Base-by-base conservation (phyloP, 2,797 vertebrate species). In the Typhlichthys eigenmanni region DNA sequence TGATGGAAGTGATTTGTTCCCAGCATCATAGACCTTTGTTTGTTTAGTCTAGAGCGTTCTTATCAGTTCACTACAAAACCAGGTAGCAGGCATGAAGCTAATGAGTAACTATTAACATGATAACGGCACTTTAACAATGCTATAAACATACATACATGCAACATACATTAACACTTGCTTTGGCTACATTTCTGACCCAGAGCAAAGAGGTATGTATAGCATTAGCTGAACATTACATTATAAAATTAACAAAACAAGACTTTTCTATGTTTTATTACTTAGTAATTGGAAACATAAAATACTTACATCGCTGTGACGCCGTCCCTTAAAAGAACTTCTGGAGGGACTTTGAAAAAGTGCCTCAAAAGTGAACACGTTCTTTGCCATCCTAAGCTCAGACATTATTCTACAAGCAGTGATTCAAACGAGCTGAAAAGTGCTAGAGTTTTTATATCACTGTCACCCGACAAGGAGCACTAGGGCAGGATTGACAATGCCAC, bases 291-390 rank as follows among this genome's bases (percentile, higher is more conserved):
- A 43, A 43, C 7, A 43, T 43, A 58, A 29, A 68, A 69, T 90
- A 93, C 91, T 93, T 81, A 93, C 92, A 69, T 93, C 90, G 17
- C 91, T 92, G 76, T 83, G 38, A 66, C 91, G 80, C 55, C 90
- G 86, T 74, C 88, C 89, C 62, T 79, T 86, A 34, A 75, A 68
- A 47, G 87, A 80, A 46, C 69, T 79, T 50, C 73, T 69, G 47
- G 80, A 58, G 19, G 88, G 81, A 71, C 75, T 77, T 60, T 52
- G 66, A 68, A 78, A 72, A 63, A 69, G 65, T 24, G 65, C 79
- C 0, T 80, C 74, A 66, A 74, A 49, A 43, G 9, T 43, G 45
- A 68, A 78, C 48, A 43, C 62, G 24, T 74, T 83, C 79, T 86
- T 81, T 12, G 76, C 79, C 62, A 87, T 84, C 64, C 72, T 86